Evolutionary conservation across 2,113 vertebrate genomes (phyloP).

Genomic region (Columbina picui): DNA sequence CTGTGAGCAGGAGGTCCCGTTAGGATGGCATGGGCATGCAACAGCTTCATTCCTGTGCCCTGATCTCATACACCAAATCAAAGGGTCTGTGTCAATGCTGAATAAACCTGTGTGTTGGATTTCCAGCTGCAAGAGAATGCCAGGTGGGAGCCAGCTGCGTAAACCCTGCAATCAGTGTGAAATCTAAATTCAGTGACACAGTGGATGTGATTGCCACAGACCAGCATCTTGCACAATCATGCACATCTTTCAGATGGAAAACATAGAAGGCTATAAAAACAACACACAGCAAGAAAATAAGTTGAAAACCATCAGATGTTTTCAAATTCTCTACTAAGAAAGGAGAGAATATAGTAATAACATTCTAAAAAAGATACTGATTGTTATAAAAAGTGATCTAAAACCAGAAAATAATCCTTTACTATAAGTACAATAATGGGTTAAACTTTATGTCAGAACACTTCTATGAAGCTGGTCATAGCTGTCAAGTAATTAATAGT

Average conservation of each 20-base stretch:
- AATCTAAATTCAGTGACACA: not conserved
- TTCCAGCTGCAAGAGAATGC: constrained; percentile 1
- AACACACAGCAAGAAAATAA: not conserved
- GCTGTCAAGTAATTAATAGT: not conserved
- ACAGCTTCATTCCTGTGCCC: not conserved
- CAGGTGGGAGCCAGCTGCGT: not conserved
- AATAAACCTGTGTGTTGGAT: not conserved
- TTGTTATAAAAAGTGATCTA: not conserved
- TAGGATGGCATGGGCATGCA: accelerated
- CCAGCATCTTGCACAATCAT: not conserved
- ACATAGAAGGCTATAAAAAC: not conserved
- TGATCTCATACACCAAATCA: constrained; percentile 6
- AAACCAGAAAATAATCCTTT: not conserved
- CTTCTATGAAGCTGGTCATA: not conserved
- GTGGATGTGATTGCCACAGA: not conserved
- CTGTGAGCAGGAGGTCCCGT: not conserved
- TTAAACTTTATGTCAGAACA: not conserved
- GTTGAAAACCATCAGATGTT: not conserved
- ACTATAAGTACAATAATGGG: not conserved
- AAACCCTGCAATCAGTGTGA: not conserved
- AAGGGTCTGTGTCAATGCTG: not conserved
- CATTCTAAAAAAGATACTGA: not conserved
- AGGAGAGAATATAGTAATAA: not conserved
- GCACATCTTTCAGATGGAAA: not conserved
- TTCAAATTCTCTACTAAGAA: not conserved